Evolutionary conservation across 2,888 invertebrate genomes (phyloP).

Genomic region (Drosophila incognita): DNA sequence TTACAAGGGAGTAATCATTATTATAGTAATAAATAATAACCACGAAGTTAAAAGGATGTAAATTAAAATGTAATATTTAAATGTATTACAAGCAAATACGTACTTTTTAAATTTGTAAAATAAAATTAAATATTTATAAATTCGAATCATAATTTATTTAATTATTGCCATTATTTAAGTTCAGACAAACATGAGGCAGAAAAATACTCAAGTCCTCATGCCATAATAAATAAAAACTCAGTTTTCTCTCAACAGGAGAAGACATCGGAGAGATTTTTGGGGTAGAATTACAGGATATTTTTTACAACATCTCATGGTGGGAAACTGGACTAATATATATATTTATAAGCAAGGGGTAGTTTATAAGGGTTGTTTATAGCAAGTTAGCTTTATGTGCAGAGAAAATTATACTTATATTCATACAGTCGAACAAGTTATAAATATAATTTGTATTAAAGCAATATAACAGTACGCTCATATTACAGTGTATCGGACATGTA

Average conservation of each 20-base stretch:
- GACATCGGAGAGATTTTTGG: background rate
- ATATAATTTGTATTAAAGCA: background rate
- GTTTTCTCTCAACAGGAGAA: background rate
- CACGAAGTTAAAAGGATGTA: too few species aligned
- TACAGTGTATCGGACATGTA: background rate
- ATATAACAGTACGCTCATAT: background rate
- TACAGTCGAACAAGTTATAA: background rate
- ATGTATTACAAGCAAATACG: too few species aligned
- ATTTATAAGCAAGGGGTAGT: background rate
- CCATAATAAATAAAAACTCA: background rate
- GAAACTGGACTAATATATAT: background rate
- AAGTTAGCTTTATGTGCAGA: background rate
- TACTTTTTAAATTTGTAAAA: too few species aligned
- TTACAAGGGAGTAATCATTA: too few species aligned
- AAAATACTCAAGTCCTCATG: background rate
- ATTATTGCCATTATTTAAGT: background rate
- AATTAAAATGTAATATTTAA: too few species aligned
- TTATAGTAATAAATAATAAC: too few species aligned
- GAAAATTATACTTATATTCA: background rate
- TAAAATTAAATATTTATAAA: background rate
- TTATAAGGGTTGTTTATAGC: slow-evolving; percentile 5
- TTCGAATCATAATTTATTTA: background rate
- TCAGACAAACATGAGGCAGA: background rate
- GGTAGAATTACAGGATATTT: slow-evolving; percentile 4
- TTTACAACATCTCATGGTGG: slow-evolving; percentile 3